These are phyloP conservation scores for Halcyon malimbica DNA, from an alignment of 2,113 vertebrate species.

Conservation along the genomic window DNA sequence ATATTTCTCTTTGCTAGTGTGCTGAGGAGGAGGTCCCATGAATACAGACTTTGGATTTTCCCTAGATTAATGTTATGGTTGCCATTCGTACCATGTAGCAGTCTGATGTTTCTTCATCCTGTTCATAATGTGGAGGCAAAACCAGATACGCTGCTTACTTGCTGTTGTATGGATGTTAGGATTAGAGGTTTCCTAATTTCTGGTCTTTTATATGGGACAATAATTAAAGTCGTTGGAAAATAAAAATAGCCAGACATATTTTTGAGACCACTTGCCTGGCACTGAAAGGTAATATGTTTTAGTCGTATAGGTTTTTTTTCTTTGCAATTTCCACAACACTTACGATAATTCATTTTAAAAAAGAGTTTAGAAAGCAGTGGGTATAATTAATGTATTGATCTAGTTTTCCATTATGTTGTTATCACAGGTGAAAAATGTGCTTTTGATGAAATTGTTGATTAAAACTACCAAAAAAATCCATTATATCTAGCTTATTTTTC, in stretches of 20 bases:
- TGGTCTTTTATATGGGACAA: background rate
- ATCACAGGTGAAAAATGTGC: constrained; percentile 73
- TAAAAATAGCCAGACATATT: background rate
- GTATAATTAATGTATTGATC: constrained; percentile 78
- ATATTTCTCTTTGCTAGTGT: background rate
- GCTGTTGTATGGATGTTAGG: background rate
- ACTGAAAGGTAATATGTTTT: constrained; percentile 14
- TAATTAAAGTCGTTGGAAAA: background rate
- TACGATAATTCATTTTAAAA: constrained; percentile 71
- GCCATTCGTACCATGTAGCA: background rate
- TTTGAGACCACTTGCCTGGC: constrained; percentile 5
- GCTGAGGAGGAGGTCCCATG: background rate
- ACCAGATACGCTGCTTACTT: background rate
- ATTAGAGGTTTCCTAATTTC: background rate
- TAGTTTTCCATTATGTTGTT: constrained; percentile 74
- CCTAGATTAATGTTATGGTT: background rate
- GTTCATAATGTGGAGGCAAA: background rate
- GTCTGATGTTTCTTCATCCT: background rate
- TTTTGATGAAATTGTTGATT: constrained; percentile 77
- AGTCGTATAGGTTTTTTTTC: background rate
- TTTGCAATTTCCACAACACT: constrained; percentile 42
- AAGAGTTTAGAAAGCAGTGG: constrained; percentile 59
- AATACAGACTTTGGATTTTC: background rate
- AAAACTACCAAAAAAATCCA: constrained; percentile 70
- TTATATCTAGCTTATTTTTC: constrained; percentile 62